Evolutionary conservation across 2,113 vertebrate species (phyloP).

Genomic region (Saguinus imperator): DNA sequence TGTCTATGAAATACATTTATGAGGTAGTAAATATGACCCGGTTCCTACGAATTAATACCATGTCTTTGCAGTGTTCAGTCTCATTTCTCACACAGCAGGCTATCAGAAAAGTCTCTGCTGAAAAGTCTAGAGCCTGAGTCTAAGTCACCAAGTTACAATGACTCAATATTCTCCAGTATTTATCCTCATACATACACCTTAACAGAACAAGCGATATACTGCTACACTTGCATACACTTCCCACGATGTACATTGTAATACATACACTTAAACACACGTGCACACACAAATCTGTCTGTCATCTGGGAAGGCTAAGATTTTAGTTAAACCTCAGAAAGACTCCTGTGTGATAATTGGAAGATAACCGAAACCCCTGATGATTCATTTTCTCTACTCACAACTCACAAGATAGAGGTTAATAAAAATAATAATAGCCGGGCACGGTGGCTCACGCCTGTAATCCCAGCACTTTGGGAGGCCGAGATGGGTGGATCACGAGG

Average conservation of each 20-base stretch:
- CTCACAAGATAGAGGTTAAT: neutral
- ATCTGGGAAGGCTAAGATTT: neutral
- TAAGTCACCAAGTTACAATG: neutral
- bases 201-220: neutral
- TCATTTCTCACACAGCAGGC: neutral
- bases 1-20: neutral
- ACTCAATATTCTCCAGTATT: neutral
- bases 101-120: neutral
- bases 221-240: neutral
- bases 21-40: neutral
- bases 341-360: neutral
- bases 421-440: neutral
- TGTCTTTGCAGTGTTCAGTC: rapidly evolving
- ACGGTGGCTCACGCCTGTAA: no score
- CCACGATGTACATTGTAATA: rapidly evolving
- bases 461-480: no score
- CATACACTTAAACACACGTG: neutral
- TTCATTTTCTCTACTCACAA: neutral
- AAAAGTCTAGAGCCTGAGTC: neutral
- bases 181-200: neutral
- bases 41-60: slow-evolving; percentile 35
- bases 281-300: neutral
- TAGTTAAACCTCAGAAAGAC: neutral
- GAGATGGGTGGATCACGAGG: no score
- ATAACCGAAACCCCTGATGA: neutral